A percentile compares a stretch with the other conserved stretches of the same genome.
Evolutionary conservation across 2,888 invertebrate genomes (phyloP).

Genomic region (Globia sparganii): DNA sequence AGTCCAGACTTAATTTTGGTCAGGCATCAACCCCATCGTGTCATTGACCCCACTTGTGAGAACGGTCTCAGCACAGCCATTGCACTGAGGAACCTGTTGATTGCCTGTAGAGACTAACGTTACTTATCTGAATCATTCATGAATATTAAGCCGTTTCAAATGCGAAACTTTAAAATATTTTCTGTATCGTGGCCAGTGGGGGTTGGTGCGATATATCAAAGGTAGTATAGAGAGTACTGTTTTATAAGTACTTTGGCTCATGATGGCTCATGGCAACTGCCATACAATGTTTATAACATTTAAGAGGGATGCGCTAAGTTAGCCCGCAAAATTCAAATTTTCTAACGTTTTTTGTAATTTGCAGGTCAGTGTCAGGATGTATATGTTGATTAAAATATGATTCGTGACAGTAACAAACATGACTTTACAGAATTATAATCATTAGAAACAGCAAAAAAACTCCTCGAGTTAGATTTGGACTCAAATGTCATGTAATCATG

Average conservation of each 20-base stretch:
- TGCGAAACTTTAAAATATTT: background rate
- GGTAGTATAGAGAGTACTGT: background rate
- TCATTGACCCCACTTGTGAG: conserved; percentile 1
- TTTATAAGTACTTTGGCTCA: background rate
- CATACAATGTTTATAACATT: background rate
- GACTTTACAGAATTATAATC: background rate
- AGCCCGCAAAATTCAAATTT: too few species aligned
- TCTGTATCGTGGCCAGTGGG: background rate
- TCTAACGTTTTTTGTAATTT: too few species aligned
- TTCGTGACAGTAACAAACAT: background rate
- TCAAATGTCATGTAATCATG: too few species aligned
- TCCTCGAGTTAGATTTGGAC: too few species aligned
- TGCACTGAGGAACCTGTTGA: conserved; percentile 18
- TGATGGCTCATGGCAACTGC: too few species aligned
- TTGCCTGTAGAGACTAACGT: background rate
- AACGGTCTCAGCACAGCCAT: background rate
- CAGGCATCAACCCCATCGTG: background rate
- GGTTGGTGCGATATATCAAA: background rate
- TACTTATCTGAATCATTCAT: conserved; percentile 20
- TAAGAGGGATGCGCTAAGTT: too few species aligned
- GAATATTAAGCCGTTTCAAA: conserved; percentile 1
- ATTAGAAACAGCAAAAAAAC: too few species aligned
- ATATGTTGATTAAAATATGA: too few species aligned
- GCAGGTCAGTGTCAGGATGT: too few species aligned
- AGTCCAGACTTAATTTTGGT: background rate